These are phyloP conservation scores for Hypolimnas misippus DNA, from an alignment of 2,888 invertebrate species.

Conservation along the genomic window DNA sequence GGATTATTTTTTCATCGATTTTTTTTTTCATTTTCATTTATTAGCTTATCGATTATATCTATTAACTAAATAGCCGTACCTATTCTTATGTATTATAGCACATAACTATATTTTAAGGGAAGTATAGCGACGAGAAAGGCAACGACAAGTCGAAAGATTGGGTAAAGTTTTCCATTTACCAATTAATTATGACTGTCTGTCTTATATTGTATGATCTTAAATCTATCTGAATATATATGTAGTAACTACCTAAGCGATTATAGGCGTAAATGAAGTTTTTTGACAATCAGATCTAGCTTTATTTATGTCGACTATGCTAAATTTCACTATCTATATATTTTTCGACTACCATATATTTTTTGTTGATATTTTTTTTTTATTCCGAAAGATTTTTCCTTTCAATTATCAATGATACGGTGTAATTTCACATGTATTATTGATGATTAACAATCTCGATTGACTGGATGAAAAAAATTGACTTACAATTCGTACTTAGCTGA, in stretches of 20 bases:
- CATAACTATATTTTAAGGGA: constrained; percentile 57
- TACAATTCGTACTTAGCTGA: constrained; percentile 62
- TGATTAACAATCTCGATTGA: constrained; percentile 58
- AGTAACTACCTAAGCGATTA: constrained; percentile 60
- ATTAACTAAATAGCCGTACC: constrained; percentile 60
- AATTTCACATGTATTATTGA: constrained; percentile 5
- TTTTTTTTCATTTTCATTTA: constrained; percentile 43
- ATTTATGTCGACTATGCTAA: constrained; percentile 65
- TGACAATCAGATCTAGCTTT: constrained; percentile 53
- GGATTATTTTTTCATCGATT: constrained; percentile 47
- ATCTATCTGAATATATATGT: constrained; percentile 60
- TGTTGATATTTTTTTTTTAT: constrained; percentile 58
- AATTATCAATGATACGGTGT: background rate
- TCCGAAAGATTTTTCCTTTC: constrained; percentile 33
- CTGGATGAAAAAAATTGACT: constrained; percentile 76
- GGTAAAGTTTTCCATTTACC: constrained; percentile 28
- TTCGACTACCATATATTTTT: constrained; percentile 44
- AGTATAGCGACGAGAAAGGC: constrained; percentile 69
- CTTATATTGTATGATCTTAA: constrained; percentile 47
- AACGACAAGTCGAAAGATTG: constrained; percentile 52
- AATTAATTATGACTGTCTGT: constrained; percentile 35
- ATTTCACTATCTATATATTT: constrained; percentile 74
- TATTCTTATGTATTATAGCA: constrained; percentile 50
- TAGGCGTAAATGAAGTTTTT: constrained; percentile 65
- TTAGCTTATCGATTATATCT: constrained; percentile 50